phyloP scores from a whole-genome alignment of 2,113 vertebrate species.

The Tricholaema leucomelas region DNA sequence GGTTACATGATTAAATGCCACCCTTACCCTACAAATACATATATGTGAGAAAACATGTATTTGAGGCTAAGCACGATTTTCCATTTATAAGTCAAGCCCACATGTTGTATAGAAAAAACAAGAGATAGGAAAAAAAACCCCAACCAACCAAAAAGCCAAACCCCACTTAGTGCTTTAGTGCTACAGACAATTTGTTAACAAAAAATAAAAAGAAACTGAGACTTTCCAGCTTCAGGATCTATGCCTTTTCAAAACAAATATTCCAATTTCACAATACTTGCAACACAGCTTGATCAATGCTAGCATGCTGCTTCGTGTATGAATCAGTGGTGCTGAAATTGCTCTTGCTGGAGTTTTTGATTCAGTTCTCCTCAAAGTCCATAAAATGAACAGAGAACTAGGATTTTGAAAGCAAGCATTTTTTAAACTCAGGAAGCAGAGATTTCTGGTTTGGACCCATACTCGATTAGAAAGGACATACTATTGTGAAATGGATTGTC shows the following conservation, averaged over 20 bases:
- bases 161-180: not conserved
- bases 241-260: slow-evolving; percentile 31
- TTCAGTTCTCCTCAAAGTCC: not conserved
- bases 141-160: no score
- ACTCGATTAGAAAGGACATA: not conserved
- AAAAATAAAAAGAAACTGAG: not conserved
- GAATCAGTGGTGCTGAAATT: not conserved
- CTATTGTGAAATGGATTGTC: not conserved
- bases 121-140: not conserved
- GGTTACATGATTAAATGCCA: not conserved
- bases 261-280: slow-evolving; percentile 41
- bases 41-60: not conserved
- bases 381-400: not conserved
- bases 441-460: not conserved
- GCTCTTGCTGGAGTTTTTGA: not conserved
- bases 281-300: slow-evolving; percentile 35
- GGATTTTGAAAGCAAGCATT: not conserved
- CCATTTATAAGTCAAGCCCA: not conserved
- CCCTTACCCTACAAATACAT: not conserved
- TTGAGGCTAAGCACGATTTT: not conserved
- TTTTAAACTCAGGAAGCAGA: not conserved
- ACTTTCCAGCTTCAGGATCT: not conserved
- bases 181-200: not conserved
- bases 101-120: not conserved
- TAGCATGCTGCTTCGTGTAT: not conserved